Percentiles rank a stretch among this genome's conserved stretches.
Evolutionary conservation across 2,113 vertebrate species (phyloP).

Genomic region (Cygnus buccinator): DNA sequence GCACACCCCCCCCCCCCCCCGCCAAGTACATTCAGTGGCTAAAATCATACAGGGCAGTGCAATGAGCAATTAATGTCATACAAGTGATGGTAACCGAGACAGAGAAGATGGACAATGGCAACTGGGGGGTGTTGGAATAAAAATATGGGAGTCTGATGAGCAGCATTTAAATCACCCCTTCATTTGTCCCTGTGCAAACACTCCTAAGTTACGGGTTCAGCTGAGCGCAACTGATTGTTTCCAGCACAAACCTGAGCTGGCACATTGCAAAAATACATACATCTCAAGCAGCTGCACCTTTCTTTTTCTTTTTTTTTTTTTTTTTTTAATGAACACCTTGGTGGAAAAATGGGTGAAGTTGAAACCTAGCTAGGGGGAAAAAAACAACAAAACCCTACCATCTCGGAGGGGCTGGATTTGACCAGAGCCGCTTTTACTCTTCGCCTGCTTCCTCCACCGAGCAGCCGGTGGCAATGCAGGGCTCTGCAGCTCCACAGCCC

Average conservation of each 20-base stretch:
- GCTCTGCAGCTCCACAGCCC: too few species aligned
- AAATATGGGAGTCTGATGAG: neutral
- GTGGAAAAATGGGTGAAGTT: neutral
- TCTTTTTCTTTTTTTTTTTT: too few species aligned
- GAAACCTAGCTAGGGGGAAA: neutral
- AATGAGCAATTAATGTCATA: neutral
- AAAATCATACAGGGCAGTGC: accelerated
- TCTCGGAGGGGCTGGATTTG: neutral
- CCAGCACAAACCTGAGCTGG: neutral
- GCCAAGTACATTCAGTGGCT: accelerated
- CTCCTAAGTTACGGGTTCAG: neutral
- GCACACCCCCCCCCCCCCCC: neutral
- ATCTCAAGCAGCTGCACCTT: accelerated
- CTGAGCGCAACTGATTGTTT: neutral
- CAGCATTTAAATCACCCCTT: accelerated
- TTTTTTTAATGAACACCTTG: neutral
- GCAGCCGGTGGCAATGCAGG: neutral
- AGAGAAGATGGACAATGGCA: accelerated
- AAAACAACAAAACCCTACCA: neutral
- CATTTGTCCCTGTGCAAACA: neutral
- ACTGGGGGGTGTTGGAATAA: accelerated
- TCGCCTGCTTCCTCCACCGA: neutral
- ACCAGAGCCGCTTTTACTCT: neutral
- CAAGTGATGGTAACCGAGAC: accelerated
- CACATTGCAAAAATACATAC: neutral